Evolutionary conservation across 2,113 vertebrate genomes (phyloP).

Genomic region (Gallinago media): DNA sequence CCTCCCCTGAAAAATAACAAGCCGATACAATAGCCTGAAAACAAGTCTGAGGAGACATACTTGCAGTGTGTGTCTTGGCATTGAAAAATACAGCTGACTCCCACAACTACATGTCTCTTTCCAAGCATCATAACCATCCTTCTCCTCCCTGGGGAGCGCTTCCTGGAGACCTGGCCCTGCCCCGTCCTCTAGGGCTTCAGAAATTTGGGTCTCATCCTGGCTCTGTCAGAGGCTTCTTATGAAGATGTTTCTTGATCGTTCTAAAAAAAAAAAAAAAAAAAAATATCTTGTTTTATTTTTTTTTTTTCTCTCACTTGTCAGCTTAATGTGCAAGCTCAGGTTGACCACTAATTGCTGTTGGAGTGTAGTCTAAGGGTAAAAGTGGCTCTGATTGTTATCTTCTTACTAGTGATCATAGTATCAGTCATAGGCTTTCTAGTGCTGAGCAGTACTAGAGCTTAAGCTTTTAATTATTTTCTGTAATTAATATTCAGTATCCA

Average conservation of each 20-base stretch:
- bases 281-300: neutral
- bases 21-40: neutral
- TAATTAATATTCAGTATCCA: neutral
- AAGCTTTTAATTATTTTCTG: neutral
- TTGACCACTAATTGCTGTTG: accelerated
- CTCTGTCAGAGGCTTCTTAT: neutral
- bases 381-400: neutral
- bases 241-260: neutral
- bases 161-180: neutral
- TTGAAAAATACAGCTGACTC: neutral
- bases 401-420: neutral
- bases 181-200: neutral
- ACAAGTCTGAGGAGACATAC: neutral
- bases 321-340: neutral
- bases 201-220: neutral
- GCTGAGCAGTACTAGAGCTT: neutral
- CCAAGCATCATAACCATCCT: neutral
- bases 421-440: neutral
- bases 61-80: conserved; percentile 49
- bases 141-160: neutral
- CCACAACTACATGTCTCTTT: neutral
- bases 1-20: conserved; percentile 37
- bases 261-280: neutral
- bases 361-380: neutral
- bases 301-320: neutral